A percentile compares a stretch with the other conserved stretches of the same genome.
Evolutionary conservation across 2,797 vertebrate species (phyloP).

Genomic region (Syndactyla subalaris): DNA sequence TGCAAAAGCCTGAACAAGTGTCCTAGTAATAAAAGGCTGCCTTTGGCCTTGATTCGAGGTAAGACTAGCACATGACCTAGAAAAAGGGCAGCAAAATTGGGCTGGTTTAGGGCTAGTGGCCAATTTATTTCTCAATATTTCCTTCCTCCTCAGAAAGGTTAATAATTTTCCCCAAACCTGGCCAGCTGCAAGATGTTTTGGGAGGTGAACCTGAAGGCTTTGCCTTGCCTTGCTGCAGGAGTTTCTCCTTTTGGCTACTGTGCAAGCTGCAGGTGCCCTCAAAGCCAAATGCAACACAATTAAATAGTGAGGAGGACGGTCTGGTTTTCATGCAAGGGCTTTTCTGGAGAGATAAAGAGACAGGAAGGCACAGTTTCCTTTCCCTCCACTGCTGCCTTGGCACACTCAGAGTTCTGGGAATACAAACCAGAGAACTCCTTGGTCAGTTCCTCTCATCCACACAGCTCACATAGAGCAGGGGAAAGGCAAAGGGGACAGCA

Average conservation of each 20-base stretch:
- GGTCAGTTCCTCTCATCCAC: fast-evolving
- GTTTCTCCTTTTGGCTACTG: neutral
- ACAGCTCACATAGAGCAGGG: neutral
- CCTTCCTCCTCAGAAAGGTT: neutral
- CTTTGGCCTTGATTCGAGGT: neutral
- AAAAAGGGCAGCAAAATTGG: neutral
- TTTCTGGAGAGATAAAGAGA: neutral
- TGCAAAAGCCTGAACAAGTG: neutral
- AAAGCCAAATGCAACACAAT: neutral
- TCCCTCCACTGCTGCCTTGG: neutral
- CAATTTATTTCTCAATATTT: neutral
- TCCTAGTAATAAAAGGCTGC: neutral
- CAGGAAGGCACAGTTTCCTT: neutral
- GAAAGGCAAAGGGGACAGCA: neutral
- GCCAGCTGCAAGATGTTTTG: neutral
- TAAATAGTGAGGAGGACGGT: neutral
- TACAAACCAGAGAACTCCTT: neutral
- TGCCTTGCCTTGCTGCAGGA: neutral
- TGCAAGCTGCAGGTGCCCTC: neutral
- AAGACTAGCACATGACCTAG: neutral
- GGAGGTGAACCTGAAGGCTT: neutral
- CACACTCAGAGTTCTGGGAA: neutral
- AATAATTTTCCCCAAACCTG: neutral
- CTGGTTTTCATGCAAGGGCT: neutral
- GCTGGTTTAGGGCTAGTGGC: neutral